Evolutionary conservation across 2,888 invertebrate species (phyloP).

Genomic region (Microctonus aethiopoides): DNA sequence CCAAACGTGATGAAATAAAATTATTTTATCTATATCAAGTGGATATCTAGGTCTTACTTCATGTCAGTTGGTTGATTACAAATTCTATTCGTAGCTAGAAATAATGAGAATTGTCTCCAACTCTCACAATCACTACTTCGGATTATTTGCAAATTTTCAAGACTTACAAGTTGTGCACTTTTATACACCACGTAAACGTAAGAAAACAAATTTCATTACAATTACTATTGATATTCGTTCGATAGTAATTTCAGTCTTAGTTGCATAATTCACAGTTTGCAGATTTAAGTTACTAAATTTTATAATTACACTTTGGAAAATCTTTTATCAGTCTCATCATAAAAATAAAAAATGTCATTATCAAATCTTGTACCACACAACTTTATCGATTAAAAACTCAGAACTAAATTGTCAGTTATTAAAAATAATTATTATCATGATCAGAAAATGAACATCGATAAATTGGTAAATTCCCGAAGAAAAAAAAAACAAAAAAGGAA

Average conservation of each 20-base stretch:
- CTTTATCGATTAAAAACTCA: background rate
- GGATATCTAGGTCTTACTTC: background rate
- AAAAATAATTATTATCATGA: background rate
- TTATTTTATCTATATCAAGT: background rate
- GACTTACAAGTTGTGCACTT: background rate
- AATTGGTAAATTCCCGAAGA: background rate
- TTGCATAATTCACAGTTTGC: background rate
- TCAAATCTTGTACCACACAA: background rate
- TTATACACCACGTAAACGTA: background rate
- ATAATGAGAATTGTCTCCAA: conserved; percentile 5
- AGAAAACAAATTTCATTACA: background rate
- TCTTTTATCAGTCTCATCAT: background rate
- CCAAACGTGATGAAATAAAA: too few species aligned
- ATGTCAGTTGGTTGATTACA: background rate
- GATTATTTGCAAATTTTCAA: background rate
- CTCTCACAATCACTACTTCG: background rate
- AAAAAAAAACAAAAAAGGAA: background rate
- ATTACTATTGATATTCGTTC: conserved; percentile 31
- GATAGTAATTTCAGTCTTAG: conserved; percentile 41
- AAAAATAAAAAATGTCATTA: background rate
- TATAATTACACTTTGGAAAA: background rate
- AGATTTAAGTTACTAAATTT: background rate
- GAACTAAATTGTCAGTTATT: background rate
- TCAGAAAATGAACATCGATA: background rate
- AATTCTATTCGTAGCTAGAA: background rate